A percentile compares a stretch with the other conserved stretches of the same genome.
Evolutionary conservation across 2,888 invertebrate genomes (phyloP).

Genomic region (Amphiduros pacificus): DNA sequence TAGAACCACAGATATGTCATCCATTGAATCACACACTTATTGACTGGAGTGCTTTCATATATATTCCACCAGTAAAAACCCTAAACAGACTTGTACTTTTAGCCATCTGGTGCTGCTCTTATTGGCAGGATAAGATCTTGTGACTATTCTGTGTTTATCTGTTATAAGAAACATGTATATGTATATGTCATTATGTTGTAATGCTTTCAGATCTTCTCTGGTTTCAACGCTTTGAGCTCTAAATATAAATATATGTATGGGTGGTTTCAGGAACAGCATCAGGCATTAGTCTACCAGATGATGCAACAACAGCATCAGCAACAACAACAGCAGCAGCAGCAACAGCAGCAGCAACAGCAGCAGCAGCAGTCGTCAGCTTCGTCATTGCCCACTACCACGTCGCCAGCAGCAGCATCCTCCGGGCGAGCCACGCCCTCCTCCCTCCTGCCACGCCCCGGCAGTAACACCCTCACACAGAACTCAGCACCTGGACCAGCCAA

Average conservation of each 20-base stretch:
- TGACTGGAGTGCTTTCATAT: too few species aligned
- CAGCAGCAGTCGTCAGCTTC: slow-evolving; percentile 3
- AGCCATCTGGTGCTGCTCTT: too few species aligned
- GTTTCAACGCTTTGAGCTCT: too few species aligned
- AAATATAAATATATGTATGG: slow-evolving; percentile 4
- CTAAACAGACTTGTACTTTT: too few species aligned
- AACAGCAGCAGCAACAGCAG: slow-evolving; percentile 9
- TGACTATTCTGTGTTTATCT: too few species aligned
- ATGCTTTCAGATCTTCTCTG: background rate
- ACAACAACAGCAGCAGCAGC: slow-evolving; percentile 7
- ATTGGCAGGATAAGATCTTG: too few species aligned
- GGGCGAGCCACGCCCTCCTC: background rate
- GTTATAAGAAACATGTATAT: too few species aligned
- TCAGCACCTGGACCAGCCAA: background rate
- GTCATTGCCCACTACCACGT: background rate
- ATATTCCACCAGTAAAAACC: too few species aligned
- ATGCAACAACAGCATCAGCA: slow-evolving; percentile 14
- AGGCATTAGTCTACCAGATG: slow-evolving; percentile 23
- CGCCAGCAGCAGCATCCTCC: background rate
- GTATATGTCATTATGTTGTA: too few species aligned
- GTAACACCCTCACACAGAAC: too few species aligned
- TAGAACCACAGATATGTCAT: background rate
- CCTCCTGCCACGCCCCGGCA: too few species aligned
- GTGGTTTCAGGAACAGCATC: slow-evolving; percentile 22
- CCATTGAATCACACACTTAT: too few species aligned